Conservation (phyloP, 1,140 invertebrate genomes). For the Bombus vancouverensis region DNA sequence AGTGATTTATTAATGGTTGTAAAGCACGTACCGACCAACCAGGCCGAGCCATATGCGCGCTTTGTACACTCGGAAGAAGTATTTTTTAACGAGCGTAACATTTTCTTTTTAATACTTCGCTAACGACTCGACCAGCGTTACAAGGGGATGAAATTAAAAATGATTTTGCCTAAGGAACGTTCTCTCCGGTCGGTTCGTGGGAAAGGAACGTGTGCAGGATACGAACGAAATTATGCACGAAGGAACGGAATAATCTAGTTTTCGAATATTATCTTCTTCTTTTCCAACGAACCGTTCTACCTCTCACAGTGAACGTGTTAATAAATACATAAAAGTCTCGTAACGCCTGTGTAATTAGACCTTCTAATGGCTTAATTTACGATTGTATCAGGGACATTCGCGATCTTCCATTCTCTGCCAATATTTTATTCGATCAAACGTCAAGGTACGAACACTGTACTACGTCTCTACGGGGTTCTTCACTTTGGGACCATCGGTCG, state of each 20-base stretch:
- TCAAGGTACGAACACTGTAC: neutral
- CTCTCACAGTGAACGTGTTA: neutral
- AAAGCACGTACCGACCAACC: conserved; percentile 52
- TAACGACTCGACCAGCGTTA: conserved; percentile 45
- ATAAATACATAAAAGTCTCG: neutral
- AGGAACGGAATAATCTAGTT: conserved; percentile 33
- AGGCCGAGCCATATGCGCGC: conserved; percentile 6
- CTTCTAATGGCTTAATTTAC: conserved; percentile 5
- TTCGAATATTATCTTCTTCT: conserved; percentile 15
- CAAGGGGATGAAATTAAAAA: conserved; percentile 55
- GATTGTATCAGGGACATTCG: neutral
- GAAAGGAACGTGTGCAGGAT: neutral
- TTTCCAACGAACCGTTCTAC: conserved; percentile 1
- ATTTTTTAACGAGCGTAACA: conserved; percentile 65
- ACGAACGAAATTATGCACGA: conserved; percentile 10
- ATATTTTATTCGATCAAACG: conserved; percentile 43
- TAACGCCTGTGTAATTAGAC: conserved; percentile 1
- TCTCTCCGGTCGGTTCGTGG: conserved; percentile 2
- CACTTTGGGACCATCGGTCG: conserved; percentile 15
- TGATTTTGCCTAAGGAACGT: conserved; percentile 37
- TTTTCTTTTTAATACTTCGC: conserved; percentile 60
- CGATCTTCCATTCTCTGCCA: neutral
- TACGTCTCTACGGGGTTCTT: conserved; percentile 9
- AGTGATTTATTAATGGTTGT: conserved; percentile 74
- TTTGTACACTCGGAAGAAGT: conserved; percentile 42